phyloP scores from a whole-genome alignment of 53 echinoderm and acorn worm genomes.

The Echinometra lucunter region DNA sequence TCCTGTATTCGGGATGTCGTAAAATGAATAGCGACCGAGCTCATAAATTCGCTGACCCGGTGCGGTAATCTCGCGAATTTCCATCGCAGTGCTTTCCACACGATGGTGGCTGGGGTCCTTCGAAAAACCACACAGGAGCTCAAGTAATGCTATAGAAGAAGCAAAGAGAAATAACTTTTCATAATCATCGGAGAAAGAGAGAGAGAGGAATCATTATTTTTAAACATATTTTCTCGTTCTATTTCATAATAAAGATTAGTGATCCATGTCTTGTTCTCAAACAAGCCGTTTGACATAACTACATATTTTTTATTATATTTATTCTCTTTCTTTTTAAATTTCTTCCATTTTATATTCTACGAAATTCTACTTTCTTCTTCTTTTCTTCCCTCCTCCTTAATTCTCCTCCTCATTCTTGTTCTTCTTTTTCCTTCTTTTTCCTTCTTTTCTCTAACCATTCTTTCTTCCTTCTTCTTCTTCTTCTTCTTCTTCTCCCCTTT shows the following conservation, averaged over 20 bases:
- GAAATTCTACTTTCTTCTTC: no score
- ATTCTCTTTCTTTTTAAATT: no score
- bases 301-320: no score
- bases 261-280: no score
- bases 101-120: slow-evolving; percentile 62
- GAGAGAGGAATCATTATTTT: not conserved
- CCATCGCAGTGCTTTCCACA: slow-evolving; percentile 63
- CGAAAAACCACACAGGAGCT: slow-evolving; percentile 50
- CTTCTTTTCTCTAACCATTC: not conserved
- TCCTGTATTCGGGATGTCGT: slow-evolving; percentile 35
- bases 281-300: no score
- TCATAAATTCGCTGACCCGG: slow-evolving; percentile 70
- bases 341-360: no score
- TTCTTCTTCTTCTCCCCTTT: not conserved
- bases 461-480: not conserved
- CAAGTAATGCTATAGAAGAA: slow-evolving; percentile 24
- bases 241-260: no score
- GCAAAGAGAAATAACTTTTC: not conserved
- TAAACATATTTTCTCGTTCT: not conserved
- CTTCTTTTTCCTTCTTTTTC: not conserved
- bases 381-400: no score
- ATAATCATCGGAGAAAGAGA: not conserved
- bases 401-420: no score
- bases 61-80: slow-evolving; percentile 61
- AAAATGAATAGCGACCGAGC: slow-evolving; percentile 57